Evolutionary conservation across 2,888 invertebrate species (phyloP).

Genomic region (Deilephila elpenor): DNA sequence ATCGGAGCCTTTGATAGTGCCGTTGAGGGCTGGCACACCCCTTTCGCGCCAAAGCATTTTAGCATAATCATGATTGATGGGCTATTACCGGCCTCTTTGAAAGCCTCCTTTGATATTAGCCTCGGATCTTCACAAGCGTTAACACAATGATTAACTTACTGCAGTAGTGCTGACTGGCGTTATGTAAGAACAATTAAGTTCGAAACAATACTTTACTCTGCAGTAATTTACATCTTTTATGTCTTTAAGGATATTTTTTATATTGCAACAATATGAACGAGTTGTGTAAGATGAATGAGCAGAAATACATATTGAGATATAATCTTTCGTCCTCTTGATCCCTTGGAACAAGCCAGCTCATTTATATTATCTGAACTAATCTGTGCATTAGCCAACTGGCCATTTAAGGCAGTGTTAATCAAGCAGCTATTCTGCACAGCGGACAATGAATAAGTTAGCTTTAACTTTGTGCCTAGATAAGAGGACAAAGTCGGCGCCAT

Average conservation of each 20-base stretch:
- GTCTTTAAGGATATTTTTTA: too few relatives aligned
- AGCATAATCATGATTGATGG: slow-evolving; percentile 72
- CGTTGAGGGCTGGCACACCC: slow-evolving; percentile 43
- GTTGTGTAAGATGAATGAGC: not conserved
- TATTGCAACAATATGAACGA: too few relatives aligned
- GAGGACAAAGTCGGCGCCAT: slow-evolving; percentile 54
- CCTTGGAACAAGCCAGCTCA: not conserved
- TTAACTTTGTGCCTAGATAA: slow-evolving; percentile 30
- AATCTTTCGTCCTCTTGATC: not conserved
- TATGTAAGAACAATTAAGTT: not conserved
- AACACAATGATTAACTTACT: slow-evolving; percentile 23
- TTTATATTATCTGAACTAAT: slow-evolving; percentile 1
- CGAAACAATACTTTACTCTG: too few relatives aligned
- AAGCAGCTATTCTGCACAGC: slow-evolving; percentile 14
- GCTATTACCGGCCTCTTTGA: slow-evolving; percentile 63
- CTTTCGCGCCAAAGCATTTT: slow-evolving; percentile 53
- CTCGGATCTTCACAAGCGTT: slow-evolving; percentile 16
- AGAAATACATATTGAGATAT: not conserved
- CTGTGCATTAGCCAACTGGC: slow-evolving; percentile 16
- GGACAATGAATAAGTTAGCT: slow-evolving; percentile 19
- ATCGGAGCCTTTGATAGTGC: slow-evolving; percentile 43
- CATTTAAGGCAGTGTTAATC: slow-evolving; percentile 19
- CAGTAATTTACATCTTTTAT: too few relatives aligned
- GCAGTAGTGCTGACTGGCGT: not conserved
- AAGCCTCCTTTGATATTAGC: slow-evolving; percentile 49